A percentile compares a stretch with the other conserved stretches of the same genome.
Conservation (phyloP, 2,797 vertebrate genomes). For the Natrix natrix region DNA sequence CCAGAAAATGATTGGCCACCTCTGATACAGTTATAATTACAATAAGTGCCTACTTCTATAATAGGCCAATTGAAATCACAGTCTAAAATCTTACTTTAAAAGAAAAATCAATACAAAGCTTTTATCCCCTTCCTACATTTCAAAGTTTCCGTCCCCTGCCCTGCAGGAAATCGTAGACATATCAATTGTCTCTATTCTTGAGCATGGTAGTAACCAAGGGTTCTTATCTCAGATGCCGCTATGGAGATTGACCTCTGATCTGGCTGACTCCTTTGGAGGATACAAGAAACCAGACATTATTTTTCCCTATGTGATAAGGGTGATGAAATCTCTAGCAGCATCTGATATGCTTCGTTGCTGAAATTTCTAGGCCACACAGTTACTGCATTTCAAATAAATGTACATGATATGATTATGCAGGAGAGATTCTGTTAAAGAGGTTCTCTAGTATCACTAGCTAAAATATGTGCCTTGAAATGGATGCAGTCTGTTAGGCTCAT, state of each 20-base stretch:
- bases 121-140: not conserved
- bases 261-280: not conserved
- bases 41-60: not conserved
- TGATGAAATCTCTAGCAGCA: not conserved
- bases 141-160: no score
- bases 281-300: not conserved
- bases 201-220: not conserved
- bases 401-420: not conserved
- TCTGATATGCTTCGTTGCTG: not conserved
- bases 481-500: not conserved
- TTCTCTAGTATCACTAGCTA: not conserved
- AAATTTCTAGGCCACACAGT: not conserved
- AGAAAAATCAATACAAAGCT: not conserved
- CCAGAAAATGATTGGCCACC: not conserved
- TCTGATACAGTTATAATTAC: not conserved
- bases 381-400: not conserved
- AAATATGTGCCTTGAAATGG: slow-evolving; percentile 24
- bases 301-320: not conserved
- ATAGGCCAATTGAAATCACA: not conserved
- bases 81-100: not conserved
- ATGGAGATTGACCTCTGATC: not conserved
- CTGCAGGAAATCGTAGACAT: not conserved
- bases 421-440: not conserved
- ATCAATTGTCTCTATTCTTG: not conserved
- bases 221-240: not conserved